These are phyloP conservation scores for Mycetomoellerius zeteki DNA, from an alignment of 1,140 invertebrate genomes.

Conservation along the genomic window DNA sequence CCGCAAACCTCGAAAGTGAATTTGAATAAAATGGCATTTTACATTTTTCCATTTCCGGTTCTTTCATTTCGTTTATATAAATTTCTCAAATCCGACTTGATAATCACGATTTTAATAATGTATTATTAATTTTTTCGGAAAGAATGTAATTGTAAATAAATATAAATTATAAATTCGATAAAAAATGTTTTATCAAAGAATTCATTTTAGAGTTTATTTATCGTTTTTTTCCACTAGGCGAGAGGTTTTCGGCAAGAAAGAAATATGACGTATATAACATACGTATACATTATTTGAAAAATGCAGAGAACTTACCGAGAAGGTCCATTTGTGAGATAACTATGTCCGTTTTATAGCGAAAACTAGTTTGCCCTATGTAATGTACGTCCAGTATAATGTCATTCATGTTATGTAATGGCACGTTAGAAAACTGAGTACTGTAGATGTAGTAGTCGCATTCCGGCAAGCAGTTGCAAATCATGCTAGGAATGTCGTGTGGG, in stretches of 20 bases:
- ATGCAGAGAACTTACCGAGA: conserved; percentile 53
- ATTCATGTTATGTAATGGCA: conserved; percentile 18
- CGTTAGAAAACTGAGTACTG: conserved; percentile 36
- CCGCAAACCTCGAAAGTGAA: conserved; percentile 24
- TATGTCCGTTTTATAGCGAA: conserved; percentile 66
- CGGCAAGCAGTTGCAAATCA: conserved; percentile 64
- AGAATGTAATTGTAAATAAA: neutral
- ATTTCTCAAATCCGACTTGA: neutral
- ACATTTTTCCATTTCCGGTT: conserved; percentile 30
- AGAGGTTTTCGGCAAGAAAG: neutral
- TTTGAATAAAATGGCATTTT: conserved; percentile 45
- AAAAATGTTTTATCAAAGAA: neutral
- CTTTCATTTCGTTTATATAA: neutral
- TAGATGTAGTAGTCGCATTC: conserved; percentile 64
- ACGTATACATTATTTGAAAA: neutral
- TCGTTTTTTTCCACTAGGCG: neutral
- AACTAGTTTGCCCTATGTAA: conserved; percentile 61
- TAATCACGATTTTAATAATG: neutral
- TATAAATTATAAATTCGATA: too few relatives aligned
- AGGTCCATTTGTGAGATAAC: conserved; percentile 57
- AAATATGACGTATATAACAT: neutral
- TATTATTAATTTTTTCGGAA: neutral
- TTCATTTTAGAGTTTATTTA: neutral
- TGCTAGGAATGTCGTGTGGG: neutral
- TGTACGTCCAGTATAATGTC: conserved; percentile 63